Evolutionary conservation across 1,140 invertebrate species (phyloP).

Genomic region (Drosophila subobscura): DNA sequence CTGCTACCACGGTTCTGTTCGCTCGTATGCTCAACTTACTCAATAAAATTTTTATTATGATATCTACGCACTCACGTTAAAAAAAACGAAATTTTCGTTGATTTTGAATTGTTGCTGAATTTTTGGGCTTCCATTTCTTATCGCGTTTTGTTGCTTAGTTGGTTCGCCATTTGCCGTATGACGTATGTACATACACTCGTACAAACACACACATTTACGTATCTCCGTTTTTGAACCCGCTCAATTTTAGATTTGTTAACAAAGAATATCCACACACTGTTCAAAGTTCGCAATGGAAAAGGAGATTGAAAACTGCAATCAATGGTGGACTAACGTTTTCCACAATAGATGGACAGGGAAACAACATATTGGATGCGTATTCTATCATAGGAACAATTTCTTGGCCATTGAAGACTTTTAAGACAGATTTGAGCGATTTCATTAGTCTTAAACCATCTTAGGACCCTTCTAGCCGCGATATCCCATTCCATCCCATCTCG

Average conservation of each 20-base stretch:
- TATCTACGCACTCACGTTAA: constrained; percentile 63
- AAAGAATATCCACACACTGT: constrained; percentile 23
- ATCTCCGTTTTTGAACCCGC: background rate
- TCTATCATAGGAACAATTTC: no score
- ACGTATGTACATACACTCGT: constrained; percentile 11
- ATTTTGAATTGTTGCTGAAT: constrained; percentile 31
- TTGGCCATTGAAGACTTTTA: no score
- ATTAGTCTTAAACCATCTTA: no score
- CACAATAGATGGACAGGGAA: no score
- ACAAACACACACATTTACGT: background rate
- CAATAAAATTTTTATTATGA: constrained; percentile 83
- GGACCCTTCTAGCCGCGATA: background rate
- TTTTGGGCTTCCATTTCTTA: constrained; percentile 45
- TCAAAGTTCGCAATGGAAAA: constrained; percentile 4
- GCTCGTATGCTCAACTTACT: constrained; percentile 72
- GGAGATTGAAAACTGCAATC: no score
- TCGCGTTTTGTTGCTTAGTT: constrained; percentile 15
- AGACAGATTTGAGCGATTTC: no score
- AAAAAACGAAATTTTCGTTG: constrained; percentile 33
- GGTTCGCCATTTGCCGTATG: constrained; percentile 11
- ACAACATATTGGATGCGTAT: no score
- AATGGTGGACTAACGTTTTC: no score
- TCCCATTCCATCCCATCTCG: background rate
- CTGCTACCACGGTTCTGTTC: background rate
- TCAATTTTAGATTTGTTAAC: constrained; percentile 24